Evolutionary conservation across 2,797 vertebrate genomes (phyloP).

Genomic region (Eupleurogrammus muticus): DNA sequence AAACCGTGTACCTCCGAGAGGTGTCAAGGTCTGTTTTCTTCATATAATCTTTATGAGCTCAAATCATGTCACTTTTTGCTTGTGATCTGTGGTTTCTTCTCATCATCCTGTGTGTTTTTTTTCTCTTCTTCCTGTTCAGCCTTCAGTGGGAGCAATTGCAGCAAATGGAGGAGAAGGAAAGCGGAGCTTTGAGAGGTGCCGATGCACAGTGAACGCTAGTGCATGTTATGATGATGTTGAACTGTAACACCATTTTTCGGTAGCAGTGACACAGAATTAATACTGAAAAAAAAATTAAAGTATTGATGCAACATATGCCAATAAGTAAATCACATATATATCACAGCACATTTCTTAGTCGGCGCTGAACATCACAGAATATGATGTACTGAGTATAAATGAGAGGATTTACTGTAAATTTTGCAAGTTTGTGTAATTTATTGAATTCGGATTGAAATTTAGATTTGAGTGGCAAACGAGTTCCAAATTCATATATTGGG

Average conservation of each 20-base stretch:
- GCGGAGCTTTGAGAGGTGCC: constrained; percentile 89
- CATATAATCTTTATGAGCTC: neutral
- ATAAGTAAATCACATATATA: neutral
- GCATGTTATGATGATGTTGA: constrained; percentile 26
- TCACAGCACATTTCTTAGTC: neutral
- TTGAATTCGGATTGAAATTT: too few relatives aligned
- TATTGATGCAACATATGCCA: neutral
- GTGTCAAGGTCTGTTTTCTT: constrained; percentile 90
- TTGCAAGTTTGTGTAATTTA: too few relatives aligned
- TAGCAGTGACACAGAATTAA: constrained; percentile 9
- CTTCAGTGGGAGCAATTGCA: constrained; percentile 94
- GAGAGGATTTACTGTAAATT: neutral
- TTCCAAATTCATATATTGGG: too few relatives aligned
- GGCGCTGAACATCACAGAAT: neutral
- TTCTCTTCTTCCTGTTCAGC: constrained; percentile 69
- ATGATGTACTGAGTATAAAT: neutral
- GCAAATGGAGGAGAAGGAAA: constrained; percentile 86
- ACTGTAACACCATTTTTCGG: constrained; percentile 1
- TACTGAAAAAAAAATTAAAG: neutral
- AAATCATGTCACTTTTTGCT: neutral
- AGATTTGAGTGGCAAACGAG: too few relatives aligned
- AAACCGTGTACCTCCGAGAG: constrained; percentile 96
- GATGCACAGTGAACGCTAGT: constrained; percentile 16
- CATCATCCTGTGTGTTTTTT: neutral
- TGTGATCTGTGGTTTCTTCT: neutral